These are phyloP conservation scores for Andrena flavipes DNA, from an alignment of 2,888 invertebrate species.

Conservation along the genomic window DNA sequence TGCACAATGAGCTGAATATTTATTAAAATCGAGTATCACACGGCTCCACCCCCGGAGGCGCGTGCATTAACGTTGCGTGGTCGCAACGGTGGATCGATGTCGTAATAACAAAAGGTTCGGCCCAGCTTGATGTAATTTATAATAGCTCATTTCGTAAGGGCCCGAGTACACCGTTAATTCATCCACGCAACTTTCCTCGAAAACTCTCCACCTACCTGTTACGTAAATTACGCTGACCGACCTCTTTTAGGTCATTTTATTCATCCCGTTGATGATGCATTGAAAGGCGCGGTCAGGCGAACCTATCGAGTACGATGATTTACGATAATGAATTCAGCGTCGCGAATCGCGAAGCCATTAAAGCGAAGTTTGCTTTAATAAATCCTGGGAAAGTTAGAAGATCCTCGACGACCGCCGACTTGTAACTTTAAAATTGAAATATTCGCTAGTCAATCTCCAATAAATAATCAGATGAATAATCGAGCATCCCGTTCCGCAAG, in stretches of 20 bases:
- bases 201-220: constrained; percentile 33
- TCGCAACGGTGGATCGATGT: constrained; percentile 40
- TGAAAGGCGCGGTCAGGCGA: neutral
- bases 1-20: constrained; percentile 55
- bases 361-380: neutral
- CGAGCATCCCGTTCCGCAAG: neutral
- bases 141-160: constrained; percentile 42
- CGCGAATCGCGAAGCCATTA: neutral
- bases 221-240: constrained; percentile 7
- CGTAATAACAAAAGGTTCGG: constrained; percentile 39
- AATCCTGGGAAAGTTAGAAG: too few species aligned
- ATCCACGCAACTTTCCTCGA: constrained; percentile 24
- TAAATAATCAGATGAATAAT: neutral
- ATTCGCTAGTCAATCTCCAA: neutral
- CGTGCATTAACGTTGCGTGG: constrained; percentile 38
- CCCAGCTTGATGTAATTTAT: constrained; percentile 54
- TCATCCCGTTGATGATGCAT: neutral
- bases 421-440: too few species aligned
- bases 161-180: constrained; percentile 45
- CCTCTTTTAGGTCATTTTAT: neutral
- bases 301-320: neutral
- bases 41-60: constrained; percentile 3
- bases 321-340: neutral
- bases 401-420: too few species aligned
- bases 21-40: constrained; percentile 58